phyloP scores from a whole-genome alignment of 2,113 vertebrate genomes.

The Poeciliopsis turrubarensis region DNA sequence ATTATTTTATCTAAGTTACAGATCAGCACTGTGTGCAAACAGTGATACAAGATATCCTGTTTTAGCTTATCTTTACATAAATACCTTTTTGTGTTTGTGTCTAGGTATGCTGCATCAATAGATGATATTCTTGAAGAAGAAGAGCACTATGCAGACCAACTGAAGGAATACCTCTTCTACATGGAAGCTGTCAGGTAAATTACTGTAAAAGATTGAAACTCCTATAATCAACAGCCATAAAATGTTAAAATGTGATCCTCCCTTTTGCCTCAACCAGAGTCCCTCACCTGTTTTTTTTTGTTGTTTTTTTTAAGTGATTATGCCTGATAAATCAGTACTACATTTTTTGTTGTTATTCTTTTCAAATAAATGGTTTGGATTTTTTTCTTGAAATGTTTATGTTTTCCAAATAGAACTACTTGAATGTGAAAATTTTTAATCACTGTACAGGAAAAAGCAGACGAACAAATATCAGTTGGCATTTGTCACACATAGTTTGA shows the following conservation, averaged over 20 bases:
- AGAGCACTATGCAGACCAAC: constrained; percentile 93
- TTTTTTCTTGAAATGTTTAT: too few relatives aligned
- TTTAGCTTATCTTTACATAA: background rate
- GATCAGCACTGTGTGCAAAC: background rate
- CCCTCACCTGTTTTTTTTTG: background rate
- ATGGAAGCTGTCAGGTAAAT: constrained; percentile 88
- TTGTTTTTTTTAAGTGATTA: background rate
- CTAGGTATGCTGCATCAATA: constrained; percentile 91
- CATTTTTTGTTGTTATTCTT: background rate
- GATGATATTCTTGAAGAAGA: constrained; percentile 96
- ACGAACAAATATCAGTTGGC: background rate
- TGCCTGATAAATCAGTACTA: background rate
- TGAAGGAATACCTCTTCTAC: constrained; percentile 95
- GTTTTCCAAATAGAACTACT: background rate
- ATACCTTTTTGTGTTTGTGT: constrained; percentile 3
- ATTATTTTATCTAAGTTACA: background rate
- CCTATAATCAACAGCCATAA: background rate
- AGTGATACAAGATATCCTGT: background rate
- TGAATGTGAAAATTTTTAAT: background rate
- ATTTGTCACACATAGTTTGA: too few relatives aligned
- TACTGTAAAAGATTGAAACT: background rate
- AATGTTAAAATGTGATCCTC: background rate
- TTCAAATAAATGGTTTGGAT: background rate
- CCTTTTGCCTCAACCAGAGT: background rate
- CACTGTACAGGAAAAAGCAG: background rate